Base-by-base conservation (phyloP, 2,888 invertebrate species). In the Agriotes lineatus region DNA sequence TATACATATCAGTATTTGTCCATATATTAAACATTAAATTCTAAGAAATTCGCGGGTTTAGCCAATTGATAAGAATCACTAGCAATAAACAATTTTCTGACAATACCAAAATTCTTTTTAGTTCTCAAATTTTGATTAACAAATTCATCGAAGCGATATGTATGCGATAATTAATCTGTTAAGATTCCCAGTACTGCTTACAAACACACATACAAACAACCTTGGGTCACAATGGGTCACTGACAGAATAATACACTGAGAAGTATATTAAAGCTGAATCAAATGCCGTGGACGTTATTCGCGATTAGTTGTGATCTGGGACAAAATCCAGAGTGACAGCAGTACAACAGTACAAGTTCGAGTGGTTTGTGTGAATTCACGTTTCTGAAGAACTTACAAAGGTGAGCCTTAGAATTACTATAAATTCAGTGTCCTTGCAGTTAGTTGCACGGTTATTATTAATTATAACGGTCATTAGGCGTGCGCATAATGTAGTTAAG, bases 171-270 rank as follows among this genome's bases (percentile, higher is more conserved):
- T 20, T 33, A 19, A 6, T n/a, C 16, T 2, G 33, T 39, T 19
- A n/a, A 20, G 39, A 20, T 56, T 56, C 56, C 39, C 19, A 12
- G 56, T 56, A 56, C 0, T 19, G 20, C 20, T 37, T 61, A 33
- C 45, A 44, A 60, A 60, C 25, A 42, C n/a, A 30, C 16, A 18
- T 33, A 52, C 20, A 61, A 61, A 61, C 63, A 67, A 70, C 70
- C 70, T 70, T 70, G 70, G 63, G 56, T 22, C 58, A 61, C 48
- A 66, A 70, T 70, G 70, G 70, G 70, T 70, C 70, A 70, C 33
- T 67, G 63, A 50, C 63, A 57, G 50, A 65, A 60, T 33, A 61
- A 22, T 33, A 68, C 44, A 20, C 50, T 50, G 14, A 18, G n/a
- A 39, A 19, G 56, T 56, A 56, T 63, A 63, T 63, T 56, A 56